A percentile compares a stretch with the other conserved stretches of the same genome.
Evolutionary conservation across 2,113 vertebrate species (phyloP).

Genomic region (Brachirus orientalis): DNA sequence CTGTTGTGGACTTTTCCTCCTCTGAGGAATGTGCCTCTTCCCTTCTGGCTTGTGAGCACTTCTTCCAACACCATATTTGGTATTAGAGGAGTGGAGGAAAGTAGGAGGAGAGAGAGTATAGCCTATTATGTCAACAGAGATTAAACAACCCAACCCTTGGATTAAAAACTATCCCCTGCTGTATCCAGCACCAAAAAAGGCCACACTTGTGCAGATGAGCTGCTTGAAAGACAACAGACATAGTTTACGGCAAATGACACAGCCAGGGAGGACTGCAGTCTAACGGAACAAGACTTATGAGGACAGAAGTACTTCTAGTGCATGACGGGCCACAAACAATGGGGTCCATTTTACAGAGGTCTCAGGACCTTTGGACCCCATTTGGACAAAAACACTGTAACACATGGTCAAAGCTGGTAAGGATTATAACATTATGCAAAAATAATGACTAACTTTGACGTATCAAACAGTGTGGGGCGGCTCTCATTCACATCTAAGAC

Average conservation of each 20-base stretch:
- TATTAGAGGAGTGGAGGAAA: constrained; percentile 78
- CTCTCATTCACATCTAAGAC: constrained; percentile 28
- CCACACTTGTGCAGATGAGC: constrained; percentile 42
- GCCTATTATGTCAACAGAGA: constrained; percentile 75
- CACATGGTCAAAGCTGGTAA: constrained; percentile 40
- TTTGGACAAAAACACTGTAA: constrained; percentile 45
- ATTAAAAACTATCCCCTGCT: constrained; percentile 51
- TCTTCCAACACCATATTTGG: constrained; percentile 85
- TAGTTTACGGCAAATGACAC: constrained; percentile 43
- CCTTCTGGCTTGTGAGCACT: constrained; percentile 64
- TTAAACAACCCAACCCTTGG: constrained; percentile 72
- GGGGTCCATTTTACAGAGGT: not conserved
- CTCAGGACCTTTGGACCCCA: not conserved
- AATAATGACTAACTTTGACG: constrained; percentile 9
- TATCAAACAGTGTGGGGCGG: constrained; percentile 37
- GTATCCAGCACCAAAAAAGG: constrained; percentile 73
- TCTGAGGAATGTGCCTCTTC: constrained; percentile 82
- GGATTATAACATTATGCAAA: constrained; percentile 9
- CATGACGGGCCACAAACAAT: constrained; percentile 18
- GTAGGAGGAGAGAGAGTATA: constrained; percentile 67
- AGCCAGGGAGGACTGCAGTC: constrained; percentile 17
- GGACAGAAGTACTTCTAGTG: constrained; percentile 19
- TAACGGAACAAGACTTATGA: constrained; percentile 15
- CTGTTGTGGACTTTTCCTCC: constrained; percentile 71
- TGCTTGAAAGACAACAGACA: constrained; percentile 48